Evolutionary conservation across 2,113 vertebrate species (phyloP).

Genomic region (Pterophyllum scalare): DNA sequence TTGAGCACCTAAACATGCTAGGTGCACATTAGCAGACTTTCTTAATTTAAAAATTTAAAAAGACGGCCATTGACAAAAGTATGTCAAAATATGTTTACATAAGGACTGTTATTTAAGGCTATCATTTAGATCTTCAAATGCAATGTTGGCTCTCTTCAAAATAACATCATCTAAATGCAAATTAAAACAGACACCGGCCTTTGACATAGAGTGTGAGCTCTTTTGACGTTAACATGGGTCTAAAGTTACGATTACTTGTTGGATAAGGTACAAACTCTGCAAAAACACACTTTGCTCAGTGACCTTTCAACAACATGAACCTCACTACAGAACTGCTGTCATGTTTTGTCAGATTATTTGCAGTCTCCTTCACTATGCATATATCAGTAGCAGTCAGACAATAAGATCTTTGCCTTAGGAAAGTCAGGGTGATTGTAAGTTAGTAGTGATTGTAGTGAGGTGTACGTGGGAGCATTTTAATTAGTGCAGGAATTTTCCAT

Average conservation of each 20-base stretch:
- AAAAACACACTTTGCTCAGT: conserved; percentile 6
- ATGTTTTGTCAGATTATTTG: neutral
- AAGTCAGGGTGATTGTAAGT: neutral
- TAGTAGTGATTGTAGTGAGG: neutral
- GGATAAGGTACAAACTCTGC: neutral
- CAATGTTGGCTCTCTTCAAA: neutral
- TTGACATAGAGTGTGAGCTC: neutral
- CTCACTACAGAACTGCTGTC: neutral
- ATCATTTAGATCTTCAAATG: neutral
- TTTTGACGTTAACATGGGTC: neutral
- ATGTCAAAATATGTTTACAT: neutral
- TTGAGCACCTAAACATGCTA: neutral
- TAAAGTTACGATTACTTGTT: conserved; percentile 4
- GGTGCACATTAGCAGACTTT: neutral
- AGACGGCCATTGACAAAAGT: neutral
- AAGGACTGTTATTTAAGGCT: neutral
- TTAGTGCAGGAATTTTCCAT: neutral
- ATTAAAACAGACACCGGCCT: neutral
- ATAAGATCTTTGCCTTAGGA: neutral
- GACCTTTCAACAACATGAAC: conserved; percentile 9
- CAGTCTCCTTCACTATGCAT: neutral
- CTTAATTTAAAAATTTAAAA: neutral
- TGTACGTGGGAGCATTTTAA: conserved; percentile 5
- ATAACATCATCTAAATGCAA: neutral
- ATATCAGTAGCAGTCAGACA: neutral